These are phyloP conservation scores for Trypoxylus dichotomus DNA, from an alignment of 1,140 invertebrate species.

Conservation along the genomic window DNA sequence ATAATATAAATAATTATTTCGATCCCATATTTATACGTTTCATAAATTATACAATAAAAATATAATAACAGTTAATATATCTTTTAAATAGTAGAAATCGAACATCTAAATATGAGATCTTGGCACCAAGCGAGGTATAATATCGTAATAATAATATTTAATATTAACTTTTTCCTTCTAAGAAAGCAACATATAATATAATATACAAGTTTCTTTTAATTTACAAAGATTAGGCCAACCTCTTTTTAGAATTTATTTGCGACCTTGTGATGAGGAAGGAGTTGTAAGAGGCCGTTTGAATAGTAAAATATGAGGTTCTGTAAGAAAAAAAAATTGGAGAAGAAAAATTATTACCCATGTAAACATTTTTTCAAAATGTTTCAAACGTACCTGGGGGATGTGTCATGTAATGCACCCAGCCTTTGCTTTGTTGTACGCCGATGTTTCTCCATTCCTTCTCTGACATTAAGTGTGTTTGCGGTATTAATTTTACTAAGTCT, in stretches of 20 bases:
- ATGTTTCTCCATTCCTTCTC: constrained; percentile 91
- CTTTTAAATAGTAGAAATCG: background rate
- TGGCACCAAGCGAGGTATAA: constrained; percentile 15
- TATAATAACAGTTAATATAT: background rate
- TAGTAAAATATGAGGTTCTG: constrained; percentile 30
- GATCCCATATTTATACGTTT: background rate
- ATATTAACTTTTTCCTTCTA: background rate
- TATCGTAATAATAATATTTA: background rate
- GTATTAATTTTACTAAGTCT: constrained; percentile 86
- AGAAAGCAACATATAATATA: background rate
- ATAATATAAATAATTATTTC: background rate
- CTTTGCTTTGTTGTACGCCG: constrained; percentile 91
- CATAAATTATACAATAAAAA: background rate
- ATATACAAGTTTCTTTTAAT: background rate
- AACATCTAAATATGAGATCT: background rate
- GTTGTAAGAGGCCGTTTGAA: constrained; percentile 25
- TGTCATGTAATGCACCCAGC: constrained; percentile 95
- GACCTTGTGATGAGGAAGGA: background rate
- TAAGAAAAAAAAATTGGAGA: background rate
- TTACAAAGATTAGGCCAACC: background rate
- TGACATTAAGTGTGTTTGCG: constrained; percentile 87
- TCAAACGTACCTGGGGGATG: constrained; percentile 73
- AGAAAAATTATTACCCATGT: background rate
- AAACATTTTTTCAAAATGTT: too few species aligned
- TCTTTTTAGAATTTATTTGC: background rate